These are phyloP conservation scores for Syngnathus rostellatus DNA, from an alignment of 2,797 vertebrate species.

Conservation along the genomic window DNA sequence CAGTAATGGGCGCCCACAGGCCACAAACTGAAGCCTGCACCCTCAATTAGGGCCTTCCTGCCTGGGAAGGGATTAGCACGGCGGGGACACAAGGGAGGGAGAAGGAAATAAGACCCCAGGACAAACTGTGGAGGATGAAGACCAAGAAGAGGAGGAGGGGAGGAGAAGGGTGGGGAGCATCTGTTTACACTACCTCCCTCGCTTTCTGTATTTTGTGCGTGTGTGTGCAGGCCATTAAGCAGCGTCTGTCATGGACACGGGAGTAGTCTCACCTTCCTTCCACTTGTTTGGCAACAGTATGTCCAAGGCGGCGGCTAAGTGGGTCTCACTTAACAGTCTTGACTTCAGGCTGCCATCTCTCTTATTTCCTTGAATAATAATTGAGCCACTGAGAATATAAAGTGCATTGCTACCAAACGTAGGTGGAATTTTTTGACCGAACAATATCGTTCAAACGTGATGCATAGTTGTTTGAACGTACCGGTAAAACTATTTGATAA, in stretches of 20 bases:
- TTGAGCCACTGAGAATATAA: conserved; percentile 11
- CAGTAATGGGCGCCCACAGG: conserved; percentile 82
- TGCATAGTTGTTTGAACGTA: too few relatives aligned
- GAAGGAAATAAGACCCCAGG: conserved; percentile 69
- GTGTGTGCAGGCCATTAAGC: neutral
- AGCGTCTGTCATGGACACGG: conserved; percentile 1
- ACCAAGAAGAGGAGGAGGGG: conserved; percentile 19
- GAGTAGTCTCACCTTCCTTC: conserved; percentile 24
- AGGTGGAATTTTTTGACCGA: too few relatives aligned
- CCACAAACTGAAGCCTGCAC: conserved; percentile 82
- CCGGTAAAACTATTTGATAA: too few relatives aligned
- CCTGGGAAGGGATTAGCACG: conserved; percentile 80
- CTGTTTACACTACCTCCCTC: conserved; percentile 27
- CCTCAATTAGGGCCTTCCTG: conserved; percentile 83
- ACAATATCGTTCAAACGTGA: too few relatives aligned
- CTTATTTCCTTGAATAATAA: conserved; percentile 64
- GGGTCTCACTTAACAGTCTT: conserved; percentile 42
- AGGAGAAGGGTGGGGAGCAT: conserved; percentile 22
- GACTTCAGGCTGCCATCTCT: conserved; percentile 43
- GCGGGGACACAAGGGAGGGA: conserved; percentile 66
- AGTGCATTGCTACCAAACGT: neutral
- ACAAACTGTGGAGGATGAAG: conserved; percentile 55
- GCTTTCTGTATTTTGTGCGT: neutral
- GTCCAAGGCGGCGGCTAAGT: conserved; percentile 53
- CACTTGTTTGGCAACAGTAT: conserved; percentile 19